Evolutionary conservation across 2,888 invertebrate species (phyloP), one percentile per base, ranked within the genome.

Genomic region (Atrina japonica): DNA sequence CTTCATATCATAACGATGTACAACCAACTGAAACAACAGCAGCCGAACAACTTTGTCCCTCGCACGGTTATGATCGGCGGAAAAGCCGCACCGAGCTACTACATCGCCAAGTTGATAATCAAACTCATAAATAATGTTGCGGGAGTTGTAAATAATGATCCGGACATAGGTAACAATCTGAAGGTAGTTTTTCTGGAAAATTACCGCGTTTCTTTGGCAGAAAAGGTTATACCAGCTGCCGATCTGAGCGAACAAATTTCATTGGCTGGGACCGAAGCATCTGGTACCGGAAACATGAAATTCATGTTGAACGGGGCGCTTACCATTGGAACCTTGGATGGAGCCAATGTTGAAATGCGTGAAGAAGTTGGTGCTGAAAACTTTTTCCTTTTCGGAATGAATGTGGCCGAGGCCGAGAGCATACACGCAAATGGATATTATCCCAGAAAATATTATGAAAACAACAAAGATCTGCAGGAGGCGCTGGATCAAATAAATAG

Each of bases 231-330:
- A 91, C 99, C 99, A 0, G 99, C 99, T 0, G 96, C 99, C 9
- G 99, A 99, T 92, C 94, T 99, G 75, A 97, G 97, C 80, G 96
- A 99, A 91, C 99, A 99, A 92, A 98, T 99, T 87, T 99, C 98
- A 1, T 98, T 98, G 0, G 99, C 99, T 52, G 99, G 99, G 81
- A 99, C 99, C 0, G 99, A 99, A 90, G 99, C 99, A 0, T 98
- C 98, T 0, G 99, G 99, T 78, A 99, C 99, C 11, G 97, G 97
- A 75, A 99, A 99, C 93, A 99, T 99, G 99, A 99, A 99, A 92
- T 99, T 99, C 93, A 96, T 96, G 96, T 92, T 99, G 89, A 99
- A 99, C 91, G 99, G 99, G n/a, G 96, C 97, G 0, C 92, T 99
- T 30, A 99, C 99, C n/a, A 96, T 99, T 88, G 99, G 99, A 71